Evolutionary conservation across 2,888 invertebrate species (phyloP).

Genomic region (Dasypolia templi): DNA sequence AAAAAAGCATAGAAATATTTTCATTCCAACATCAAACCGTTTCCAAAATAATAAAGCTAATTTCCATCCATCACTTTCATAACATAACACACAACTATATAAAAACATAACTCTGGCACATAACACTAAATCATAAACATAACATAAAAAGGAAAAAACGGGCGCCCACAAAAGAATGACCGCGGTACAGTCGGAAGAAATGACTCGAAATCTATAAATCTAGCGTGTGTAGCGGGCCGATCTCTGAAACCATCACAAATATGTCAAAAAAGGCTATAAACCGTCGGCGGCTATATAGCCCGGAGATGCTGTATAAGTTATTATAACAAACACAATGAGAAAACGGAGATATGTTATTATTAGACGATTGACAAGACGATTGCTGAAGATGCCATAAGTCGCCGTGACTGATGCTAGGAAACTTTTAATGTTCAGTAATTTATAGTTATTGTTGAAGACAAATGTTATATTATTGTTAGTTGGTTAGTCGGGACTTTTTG

Average conservation of each 20-base stretch:
- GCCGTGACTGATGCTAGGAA: slow-evolving; percentile 66
- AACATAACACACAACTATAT: slow-evolving; percentile 60
- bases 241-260: slow-evolving; percentile 88
- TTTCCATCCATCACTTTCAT: slow-evolving; percentile 57
- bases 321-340: slow-evolving; percentile 82
- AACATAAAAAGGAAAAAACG: slow-evolving; percentile 64
- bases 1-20: slow-evolving; percentile 13
- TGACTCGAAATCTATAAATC: slow-evolving; percentile 81
- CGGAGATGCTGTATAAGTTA: slow-evolving; percentile 81
- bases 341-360: slow-evolving; percentile 76
- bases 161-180: slow-evolving; percentile 75
- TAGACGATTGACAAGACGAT: slow-evolving; percentile 77
- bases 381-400: slow-evolving; percentile 56
- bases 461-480: slow-evolving; percentile 64
- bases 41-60: slow-evolving; percentile 48
- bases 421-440: slow-evolving; percentile 67
- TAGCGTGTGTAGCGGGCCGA: slow-evolving; percentile 69
- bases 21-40: slow-evolving; percentile 31
- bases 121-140: slow-evolving; percentile 71
- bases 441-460: slow-evolving; percentile 66
- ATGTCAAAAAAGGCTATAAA: slow-evolving; percentile 88
- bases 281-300: slow-evolving; percentile 79
- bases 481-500: slow-evolving; percentile 62
- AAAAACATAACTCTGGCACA: slow-evolving; percentile 62
- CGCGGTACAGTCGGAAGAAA: slow-evolving; percentile 74